Percentiles rank a stretch among this genome's conserved stretches.
Evolutionary conservation across 2,888 invertebrate species (phyloP).

Genomic region (Orthosia gothica): DNA sequence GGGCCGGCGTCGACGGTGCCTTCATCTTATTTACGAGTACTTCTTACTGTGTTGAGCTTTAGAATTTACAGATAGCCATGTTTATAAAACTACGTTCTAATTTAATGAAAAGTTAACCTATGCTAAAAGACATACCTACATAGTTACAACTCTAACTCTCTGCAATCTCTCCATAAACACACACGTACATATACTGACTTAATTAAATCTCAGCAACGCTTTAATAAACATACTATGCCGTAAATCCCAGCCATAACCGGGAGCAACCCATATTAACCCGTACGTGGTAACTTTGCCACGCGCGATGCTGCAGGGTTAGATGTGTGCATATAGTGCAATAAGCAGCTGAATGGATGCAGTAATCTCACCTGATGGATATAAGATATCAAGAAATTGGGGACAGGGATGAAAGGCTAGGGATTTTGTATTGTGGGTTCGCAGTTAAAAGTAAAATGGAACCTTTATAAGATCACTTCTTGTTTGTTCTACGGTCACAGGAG

Average conservation of each 20-base stretch:
- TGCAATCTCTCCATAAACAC: not conserved
- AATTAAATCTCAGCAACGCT: not conserved
- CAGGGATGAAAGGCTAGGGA: too few relatives aligned
- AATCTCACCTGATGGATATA: not conserved
- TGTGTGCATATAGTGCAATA: constrained; percentile 50
- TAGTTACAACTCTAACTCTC: too few relatives aligned
- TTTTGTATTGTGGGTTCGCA: too few relatives aligned
- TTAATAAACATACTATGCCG: constrained; percentile 23
- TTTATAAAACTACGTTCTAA: too few relatives aligned
- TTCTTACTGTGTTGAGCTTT: too few relatives aligned
- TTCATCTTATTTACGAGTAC: too few relatives aligned
- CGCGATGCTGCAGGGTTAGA: constrained; percentile 89
- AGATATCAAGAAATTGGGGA: not conserved
- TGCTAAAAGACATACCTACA: not conserved
- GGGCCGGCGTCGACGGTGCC: too few relatives aligned
- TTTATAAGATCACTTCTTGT: too few relatives aligned
- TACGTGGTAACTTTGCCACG: constrained; percentile 24
- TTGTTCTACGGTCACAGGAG: too few relatives aligned
- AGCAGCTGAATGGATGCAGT: constrained; percentile 29
- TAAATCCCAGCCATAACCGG: constrained; percentile 37
- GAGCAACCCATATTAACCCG: constrained; percentile 47
- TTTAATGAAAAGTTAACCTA: not conserved
- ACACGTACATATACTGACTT: not conserved
- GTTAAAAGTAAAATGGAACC: too few relatives aligned
- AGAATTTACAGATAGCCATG: too few relatives aligned